Evolutionary conservation across 2,113 vertebrate species (phyloP), one percentile per base, ranked within the genome.

Genomic region (Trematocara variabile): DNA sequence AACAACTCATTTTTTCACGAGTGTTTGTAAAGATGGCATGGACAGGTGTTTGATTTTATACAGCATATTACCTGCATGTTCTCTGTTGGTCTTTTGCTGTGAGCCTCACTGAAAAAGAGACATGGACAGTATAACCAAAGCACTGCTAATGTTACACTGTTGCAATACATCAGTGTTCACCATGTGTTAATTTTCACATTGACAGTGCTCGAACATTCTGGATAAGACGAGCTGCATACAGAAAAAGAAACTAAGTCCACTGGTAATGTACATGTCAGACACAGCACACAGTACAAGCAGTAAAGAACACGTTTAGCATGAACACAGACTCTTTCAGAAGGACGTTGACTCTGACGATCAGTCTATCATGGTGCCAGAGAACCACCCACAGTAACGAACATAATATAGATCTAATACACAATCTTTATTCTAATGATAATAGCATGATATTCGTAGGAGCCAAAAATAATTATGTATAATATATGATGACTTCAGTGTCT

Each of bases 361-460:
- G 53, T 54, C 0, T 55, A 7, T 28, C 25, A 55, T 4, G 6
- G 53, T 55, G 20, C 20, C 53, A 55, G 53, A 55, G 20, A 55
- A 55, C 11, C 53, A 55, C 53, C 53, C 1, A 25, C 20, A 25
- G 20, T 55, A 55, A 55, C 1, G 0, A 13, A 55, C 53, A 55
- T 2, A 55, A 25, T 13, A 25, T 55, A 55, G 11, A 55, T 25
- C 0, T 55, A 55, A 55, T 55, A 25, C 6, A 0, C 20, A 55
- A 55, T 55, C 3, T 55, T 25, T 25, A 55, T 13, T 55, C 11
- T 55, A 25, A 55, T 55, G 53, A 13, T 25, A 55, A 55, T 12
- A 55, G 0, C 53, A 54, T 4, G 0, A 55, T 55, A 55, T 55
- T 25, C 0, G 0, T 2, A 2, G 5, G 0, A 54, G 20, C 3